Conservation (phyloP, 2,888 invertebrate species). For the Philaethria dido region DNA sequence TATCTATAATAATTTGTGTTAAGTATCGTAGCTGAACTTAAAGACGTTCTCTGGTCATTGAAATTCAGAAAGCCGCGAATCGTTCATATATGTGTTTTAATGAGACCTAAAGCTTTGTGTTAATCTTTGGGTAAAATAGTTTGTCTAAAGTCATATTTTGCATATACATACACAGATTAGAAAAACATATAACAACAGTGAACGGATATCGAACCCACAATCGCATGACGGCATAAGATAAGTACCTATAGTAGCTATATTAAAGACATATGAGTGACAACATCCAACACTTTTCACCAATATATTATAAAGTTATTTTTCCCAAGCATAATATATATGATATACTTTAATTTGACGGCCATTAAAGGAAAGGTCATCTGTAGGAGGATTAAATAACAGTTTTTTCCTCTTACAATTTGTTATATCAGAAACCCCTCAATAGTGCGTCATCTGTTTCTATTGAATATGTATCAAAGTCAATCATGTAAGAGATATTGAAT, state of each 20-base stretch:
- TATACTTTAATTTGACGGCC: background rate
- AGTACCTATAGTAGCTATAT: too few species aligned
- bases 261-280: too few species aligned
- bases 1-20: background rate
- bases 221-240: too few species aligned
- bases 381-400: background rate
- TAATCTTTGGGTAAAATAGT: background rate
- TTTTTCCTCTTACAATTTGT: conserved; percentile 10
- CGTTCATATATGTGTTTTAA: conserved; percentile 3
- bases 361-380: background rate
- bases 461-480: conserved; percentile 13
- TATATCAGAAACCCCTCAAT: conserved; percentile 6
- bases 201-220: too few species aligned
- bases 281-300: too few species aligned
- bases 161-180: too few species aligned
- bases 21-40: background rate
- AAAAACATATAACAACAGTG: too few species aligned
- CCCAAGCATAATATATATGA: too few species aligned
- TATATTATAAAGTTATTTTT: too few species aligned
- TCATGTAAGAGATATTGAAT: conserved; percentile 4
- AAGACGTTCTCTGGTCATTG: conserved; percentile 12
- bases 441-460: conserved; percentile 7
- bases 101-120: background rate
- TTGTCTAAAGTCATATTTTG: background rate
- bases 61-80: conserved; percentile 24